Conservation (phyloP, 2,113 vertebrate genomes). For the Pongo abelii region DNA sequence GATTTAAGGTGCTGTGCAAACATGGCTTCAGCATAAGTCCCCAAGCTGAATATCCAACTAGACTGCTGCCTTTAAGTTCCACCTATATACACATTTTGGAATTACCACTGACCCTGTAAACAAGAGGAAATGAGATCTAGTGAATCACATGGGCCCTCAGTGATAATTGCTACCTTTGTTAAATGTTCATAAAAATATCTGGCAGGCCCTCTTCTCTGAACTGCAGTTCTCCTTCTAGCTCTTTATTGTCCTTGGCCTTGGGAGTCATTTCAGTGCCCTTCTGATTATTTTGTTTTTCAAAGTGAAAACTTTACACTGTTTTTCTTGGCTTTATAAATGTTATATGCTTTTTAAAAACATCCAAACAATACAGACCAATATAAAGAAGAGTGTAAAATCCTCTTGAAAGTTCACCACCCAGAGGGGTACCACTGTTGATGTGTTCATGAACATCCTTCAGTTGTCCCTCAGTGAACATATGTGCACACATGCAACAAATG, state of each 20-base stretch:
- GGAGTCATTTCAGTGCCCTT: background rate
- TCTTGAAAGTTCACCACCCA: background rate
- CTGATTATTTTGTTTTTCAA: constrained; percentile 44
- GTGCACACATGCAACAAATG: background rate
- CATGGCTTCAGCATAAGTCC: background rate
- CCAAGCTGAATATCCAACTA: background rate
- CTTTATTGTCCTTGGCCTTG: background rate
- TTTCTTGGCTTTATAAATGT: constrained; percentile 28
- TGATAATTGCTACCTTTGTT: background rate
- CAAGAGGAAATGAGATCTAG: background rate
- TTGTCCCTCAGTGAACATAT: background rate
- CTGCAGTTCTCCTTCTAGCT: background rate
- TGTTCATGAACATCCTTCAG: background rate
- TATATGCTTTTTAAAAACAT: background rate
- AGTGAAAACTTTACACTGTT: background rate
- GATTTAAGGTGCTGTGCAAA: background rate
- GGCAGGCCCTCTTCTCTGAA: background rate
- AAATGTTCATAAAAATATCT: background rate
- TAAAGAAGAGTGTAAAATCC: background rate
- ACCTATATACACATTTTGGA: background rate
- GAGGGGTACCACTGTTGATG: background rate
- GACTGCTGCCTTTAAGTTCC: background rate
- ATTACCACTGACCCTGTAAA: background rate
- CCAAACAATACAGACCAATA: background rate
- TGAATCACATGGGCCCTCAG: background rate